Evolutionary conservation across 2,113 vertebrate species (phyloP).

Genomic region (Megatriorchis doriae): DNA sequence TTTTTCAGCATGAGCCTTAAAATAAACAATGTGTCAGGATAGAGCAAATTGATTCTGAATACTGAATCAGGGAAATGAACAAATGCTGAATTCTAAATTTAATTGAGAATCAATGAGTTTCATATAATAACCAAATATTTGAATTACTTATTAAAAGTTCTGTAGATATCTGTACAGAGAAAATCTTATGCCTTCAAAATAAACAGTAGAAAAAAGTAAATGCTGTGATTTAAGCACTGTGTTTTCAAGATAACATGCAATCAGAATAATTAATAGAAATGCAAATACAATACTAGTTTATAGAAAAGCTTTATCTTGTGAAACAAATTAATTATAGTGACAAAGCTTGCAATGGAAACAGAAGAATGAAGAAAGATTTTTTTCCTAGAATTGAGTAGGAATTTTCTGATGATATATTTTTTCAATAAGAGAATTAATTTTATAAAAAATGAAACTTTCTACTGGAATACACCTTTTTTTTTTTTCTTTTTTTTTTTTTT

Average conservation of each 20-base stretch:
- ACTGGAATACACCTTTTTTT: neutral
- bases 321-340: conserved; percentile 56
- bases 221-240: neutral
- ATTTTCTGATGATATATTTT: neutral
- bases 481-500: no score
- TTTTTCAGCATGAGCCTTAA: neutral
- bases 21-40: neutral
- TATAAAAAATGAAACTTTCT: neutral
- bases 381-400: neutral
- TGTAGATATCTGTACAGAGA: neutral
- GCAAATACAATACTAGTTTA: conserved; percentile 31
- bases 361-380: neutral
- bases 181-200: conserved; percentile 3
- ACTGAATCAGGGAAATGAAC: neutral
- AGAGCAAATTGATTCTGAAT: neutral
- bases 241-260: conserved; percentile 52
- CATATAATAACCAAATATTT: neutral
- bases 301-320: conserved; percentile 43
- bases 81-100: neutral
- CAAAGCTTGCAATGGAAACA: conserved; percentile 15
- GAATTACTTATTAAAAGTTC: neutral
- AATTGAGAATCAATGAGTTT: neutral
- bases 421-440: neutral
- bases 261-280: conserved; percentile 61
- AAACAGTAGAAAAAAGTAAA: conserved; percentile 19